Percentiles rank a stretch among this genome's conserved stretches.
phyloP scores from a whole-genome alignment of 2,888 invertebrate genomes.

The Drosophila histrio region DNA sequence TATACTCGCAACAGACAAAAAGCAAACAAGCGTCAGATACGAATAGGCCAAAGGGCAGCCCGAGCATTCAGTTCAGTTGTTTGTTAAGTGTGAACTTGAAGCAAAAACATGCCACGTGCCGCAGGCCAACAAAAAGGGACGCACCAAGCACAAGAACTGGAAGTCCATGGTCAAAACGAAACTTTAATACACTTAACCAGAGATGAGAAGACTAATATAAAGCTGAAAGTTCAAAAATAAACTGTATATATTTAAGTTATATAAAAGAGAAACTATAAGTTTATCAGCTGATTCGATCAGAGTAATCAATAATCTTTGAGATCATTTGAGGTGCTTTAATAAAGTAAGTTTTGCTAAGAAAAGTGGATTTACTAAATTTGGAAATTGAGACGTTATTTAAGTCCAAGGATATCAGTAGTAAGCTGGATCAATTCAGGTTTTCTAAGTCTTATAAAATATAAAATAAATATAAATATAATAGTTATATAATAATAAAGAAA shows the following conservation, averaged over 20 bases:
- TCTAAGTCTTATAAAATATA: too few species aligned
- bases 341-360: too few species aligned
- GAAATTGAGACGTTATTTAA: too few species aligned
- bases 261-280: too few species aligned
- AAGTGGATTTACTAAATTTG: too few species aligned
- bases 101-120: constrained; percentile 62
- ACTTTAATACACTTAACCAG: constrained; percentile 27
- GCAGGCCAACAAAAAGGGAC: constrained; percentile 30
- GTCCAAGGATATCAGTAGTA: not conserved
- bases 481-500: too few species aligned
- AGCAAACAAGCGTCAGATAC: constrained; percentile 36
- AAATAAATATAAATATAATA: too few species aligned
- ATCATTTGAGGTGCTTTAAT: too few species aligned
- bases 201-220: not conserved
- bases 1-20: constrained; percentile 36
- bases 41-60: constrained; percentile 49
- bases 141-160: constrained; percentile 1
- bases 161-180: not conserved
- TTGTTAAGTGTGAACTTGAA: constrained; percentile 62
- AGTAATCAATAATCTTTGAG: too few species aligned
- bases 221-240: not conserved
- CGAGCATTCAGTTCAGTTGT: constrained; percentile 47
- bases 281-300: too few species aligned
- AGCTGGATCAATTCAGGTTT: too few species aligned
- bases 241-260: too few species aligned